phyloP scores from a whole-genome alignment of 2,888 invertebrate genomes.

The Auanema freiburgensis region DNA sequence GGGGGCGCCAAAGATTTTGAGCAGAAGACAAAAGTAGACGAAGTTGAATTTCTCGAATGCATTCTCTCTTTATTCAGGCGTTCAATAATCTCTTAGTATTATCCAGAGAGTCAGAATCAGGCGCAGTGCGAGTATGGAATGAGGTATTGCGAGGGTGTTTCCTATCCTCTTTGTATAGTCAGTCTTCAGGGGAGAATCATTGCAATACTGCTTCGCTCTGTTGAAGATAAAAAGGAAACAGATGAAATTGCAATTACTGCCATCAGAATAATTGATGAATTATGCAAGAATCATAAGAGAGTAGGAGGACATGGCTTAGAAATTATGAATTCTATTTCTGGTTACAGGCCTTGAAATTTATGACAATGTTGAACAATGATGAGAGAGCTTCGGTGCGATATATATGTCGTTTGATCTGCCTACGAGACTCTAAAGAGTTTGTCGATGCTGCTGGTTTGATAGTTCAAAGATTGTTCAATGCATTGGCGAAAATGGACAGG shows the following conservation, averaged over 20 bases:
- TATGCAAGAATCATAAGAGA: slow-evolving; percentile 77
- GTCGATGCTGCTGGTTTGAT: slow-evolving; percentile 56
- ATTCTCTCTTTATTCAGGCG: too few species aligned
- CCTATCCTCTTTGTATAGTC: not conserved
- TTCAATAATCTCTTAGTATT: slow-evolving; percentile 88
- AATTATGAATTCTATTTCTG: slow-evolving; percentile 1
- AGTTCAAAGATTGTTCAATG: slow-evolving; percentile 73
- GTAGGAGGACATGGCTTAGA: slow-evolving; percentile 55
- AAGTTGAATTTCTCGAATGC: too few species aligned
- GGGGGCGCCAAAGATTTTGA: slow-evolving; percentile 43
- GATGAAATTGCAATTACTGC: slow-evolving; percentile 76
- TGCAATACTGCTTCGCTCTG: slow-evolving; percentile 69
- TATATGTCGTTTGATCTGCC: slow-evolving; percentile 39
- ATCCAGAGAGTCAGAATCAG: slow-evolving; percentile 75
- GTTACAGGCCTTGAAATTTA: slow-evolving; percentile 35
- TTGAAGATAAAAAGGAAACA: slow-evolving; percentile 75
- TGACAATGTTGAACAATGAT: slow-evolving; percentile 44
- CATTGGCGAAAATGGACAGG: slow-evolving; percentile 82
- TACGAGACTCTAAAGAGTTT: slow-evolving; percentile 32
- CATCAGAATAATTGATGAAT: slow-evolving; percentile 78
- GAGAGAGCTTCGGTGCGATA: slow-evolving; percentile 33
- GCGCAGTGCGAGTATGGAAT: slow-evolving; percentile 64
- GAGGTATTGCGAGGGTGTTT: slow-evolving; percentile 22
- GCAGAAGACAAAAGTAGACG: slow-evolving; percentile 38
- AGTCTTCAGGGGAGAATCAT: slow-evolving; percentile 68